Base-by-base conservation (phyloP, 2,113 vertebrate species). In the Odobenus rosmarus region DNA sequence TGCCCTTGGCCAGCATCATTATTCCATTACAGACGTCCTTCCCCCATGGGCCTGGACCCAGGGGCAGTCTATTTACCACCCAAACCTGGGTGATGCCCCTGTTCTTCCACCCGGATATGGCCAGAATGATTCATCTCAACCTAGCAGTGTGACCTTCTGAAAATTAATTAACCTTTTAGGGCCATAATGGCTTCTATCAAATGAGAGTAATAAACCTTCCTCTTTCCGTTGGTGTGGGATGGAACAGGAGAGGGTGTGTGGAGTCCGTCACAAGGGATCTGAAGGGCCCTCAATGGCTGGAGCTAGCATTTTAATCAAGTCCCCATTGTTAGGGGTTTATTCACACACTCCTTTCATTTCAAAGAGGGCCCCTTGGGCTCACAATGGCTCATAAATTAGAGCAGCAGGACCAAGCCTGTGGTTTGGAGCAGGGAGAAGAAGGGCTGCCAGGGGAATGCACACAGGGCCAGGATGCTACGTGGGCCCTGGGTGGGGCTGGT, bases 131-230 rank as follows among this genome's bases (percentile, higher is more conserved):
- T 92, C 88, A 82, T 74, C 69, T 67, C 67, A 46, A 3, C 80
- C 46, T 19, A 24, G 61, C 0, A 0, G 64, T 36, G n/a, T 36
- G 72, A 81, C 87, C 77, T 67, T 69, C 18, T 42, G 81, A 57
- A 94, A 83, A 79, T 87, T 72, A 95, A 90, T 92, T 90, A 94
- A 83, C 61, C 95, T 94, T 74, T 95, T 26, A 26, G 67, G 67
- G 33, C 36, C 15, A 18, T 42, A 16, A 28, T 72, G 88, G 76
- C 80, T 85, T 81, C 88, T 46, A 49, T 72, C 83, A 64, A 53
- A 53, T 59, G 71, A 92, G 64, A 72, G 55, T 18, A 53, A 72
- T 94, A 82, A 83, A 67, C 42, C 84, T 96, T 59, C 21, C 3
- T 69, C 11, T 36, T 77, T 24, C 9, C 5, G 0, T 4, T 5